Evolutionary conservation across 1,140 invertebrate genomes (phyloP), one percentile per base, ranked within the genome.

Genomic region (Brachionus rotundiformis): DNA sequence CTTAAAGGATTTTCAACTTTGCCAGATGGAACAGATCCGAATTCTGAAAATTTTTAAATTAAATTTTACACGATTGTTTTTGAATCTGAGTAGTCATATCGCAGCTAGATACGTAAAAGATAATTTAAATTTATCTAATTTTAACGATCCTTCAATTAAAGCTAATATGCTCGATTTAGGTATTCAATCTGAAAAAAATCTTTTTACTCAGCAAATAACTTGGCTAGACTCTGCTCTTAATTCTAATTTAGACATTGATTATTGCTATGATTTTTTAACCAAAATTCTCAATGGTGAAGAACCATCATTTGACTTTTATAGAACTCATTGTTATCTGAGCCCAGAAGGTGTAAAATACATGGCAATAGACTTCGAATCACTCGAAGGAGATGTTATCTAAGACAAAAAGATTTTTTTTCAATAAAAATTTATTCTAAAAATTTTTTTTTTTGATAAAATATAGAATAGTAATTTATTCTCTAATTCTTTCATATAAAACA

Each of bases 151-250:
- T 39, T 23, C 59, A 36, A 36, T 41, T 1, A 39, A 68, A 36
- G 13, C 8, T 1, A 36, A 68, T 68, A 16, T 68, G 10, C 16
- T 68, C 31, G 63, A 68, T 6, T 36, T 68, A 7, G 29, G 31
- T 16, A 36, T 33, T 33, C 29, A 19, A 36, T 29, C 31, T 19
- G 63, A 68, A 36, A 68, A 68, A 68, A 36, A 68, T 36, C 33
- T 68, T 33, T 68, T 68, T 33, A 68, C 63, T 68, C 63, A 68
- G 16, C 27, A 36, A 68, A 68, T 68, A 68, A 36, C 27, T 68
- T 68, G 63, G 63, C 33, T 68, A 16, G 31, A 68, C 33, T 68
- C 63, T 7, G 63, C 63, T 68, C 33, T 68, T 6, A 68, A 68
- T 23, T 33, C 29, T 6, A 68, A 36, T 23, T 16, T 68, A 33